These are phyloP conservation scores for Trematomus loennbergii DNA, from an alignment of 2,113 vertebrate genomes.

Conservation along the genomic window DNA sequence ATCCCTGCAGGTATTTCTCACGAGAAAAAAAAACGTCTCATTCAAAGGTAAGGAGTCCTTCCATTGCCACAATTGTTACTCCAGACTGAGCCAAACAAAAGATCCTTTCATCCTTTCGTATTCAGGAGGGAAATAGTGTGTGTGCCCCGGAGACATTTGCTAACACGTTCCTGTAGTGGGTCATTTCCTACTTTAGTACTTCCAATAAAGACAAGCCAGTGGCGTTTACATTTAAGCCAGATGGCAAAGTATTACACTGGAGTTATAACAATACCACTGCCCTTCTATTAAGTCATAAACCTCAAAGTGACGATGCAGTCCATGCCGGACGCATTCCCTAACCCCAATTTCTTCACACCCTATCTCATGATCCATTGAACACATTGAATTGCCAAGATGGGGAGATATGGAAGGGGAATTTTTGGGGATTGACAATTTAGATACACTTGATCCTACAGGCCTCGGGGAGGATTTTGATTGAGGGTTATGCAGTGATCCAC, in stretches of 20 bases:
- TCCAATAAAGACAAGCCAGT: conserved; percentile 48
- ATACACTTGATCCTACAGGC: neutral
- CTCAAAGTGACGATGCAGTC: conserved; percentile 1
- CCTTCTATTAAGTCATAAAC: conserved; percentile 11
- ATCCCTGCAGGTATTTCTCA: conserved; percentile 69
- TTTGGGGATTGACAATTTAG: neutral
- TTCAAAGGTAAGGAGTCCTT: conserved; percentile 34
- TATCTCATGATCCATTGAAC: neutral
- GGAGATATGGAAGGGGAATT: neutral
- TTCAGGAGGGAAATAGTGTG: conserved; percentile 60
- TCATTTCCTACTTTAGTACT: conserved; percentile 66
- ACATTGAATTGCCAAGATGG: neutral
- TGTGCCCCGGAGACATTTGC: conserved; percentile 50
- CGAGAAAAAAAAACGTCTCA: conserved; percentile 28
- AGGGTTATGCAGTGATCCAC: neutral
- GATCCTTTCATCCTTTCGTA: conserved; percentile 77
- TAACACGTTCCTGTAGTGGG: conserved; percentile 35
- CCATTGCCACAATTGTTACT: conserved; percentile 35
- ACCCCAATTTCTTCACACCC: neutral
- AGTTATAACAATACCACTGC: conserved; percentile 22
- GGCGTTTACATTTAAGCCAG: conserved; percentile 41
- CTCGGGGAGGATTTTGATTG: neutral
- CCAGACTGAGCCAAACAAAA: conserved; percentile 62
- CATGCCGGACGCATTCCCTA: neutral
- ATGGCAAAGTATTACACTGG: conserved; percentile 20